A percentile compares a stretch with the other conserved stretches of the same genome.
Evolutionary conservation across 2,797 vertebrate genomes (phyloP).

Genomic region (Galagoides demidoff): DNA sequence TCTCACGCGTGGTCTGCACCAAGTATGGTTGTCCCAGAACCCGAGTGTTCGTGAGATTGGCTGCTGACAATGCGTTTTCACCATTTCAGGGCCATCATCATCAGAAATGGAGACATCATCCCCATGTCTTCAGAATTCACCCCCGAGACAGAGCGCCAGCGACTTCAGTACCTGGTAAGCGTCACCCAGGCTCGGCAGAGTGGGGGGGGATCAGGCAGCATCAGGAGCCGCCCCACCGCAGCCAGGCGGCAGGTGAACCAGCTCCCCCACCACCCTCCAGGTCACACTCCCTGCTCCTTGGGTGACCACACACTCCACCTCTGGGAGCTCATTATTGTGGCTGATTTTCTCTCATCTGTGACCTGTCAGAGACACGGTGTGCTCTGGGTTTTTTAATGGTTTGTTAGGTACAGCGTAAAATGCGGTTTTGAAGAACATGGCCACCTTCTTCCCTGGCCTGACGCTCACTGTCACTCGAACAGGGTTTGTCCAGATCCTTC

Average conservation of each 20-base stretch:
- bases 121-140: slow-evolving; percentile 99
- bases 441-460: not conserved
- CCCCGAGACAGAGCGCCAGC: slow-evolving; percentile 96
- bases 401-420: not conserved
- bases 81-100: slow-evolving; percentile 95
- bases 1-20: not conserved
- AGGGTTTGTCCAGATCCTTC: fast-evolving
- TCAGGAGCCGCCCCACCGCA: not conserved
- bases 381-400: not conserved
- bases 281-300: slow-evolving; percentile 39
- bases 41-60: not conserved
- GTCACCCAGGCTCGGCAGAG: not conserved
- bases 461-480: not conserved
- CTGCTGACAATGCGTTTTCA: slow-evolving; percentile 71
- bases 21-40: not conserved
- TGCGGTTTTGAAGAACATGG: not conserved
- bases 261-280: slow-evolving; percentile 31
- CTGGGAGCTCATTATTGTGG: slow-evolving; percentile 4
- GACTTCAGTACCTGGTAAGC: slow-evolving; percentile 98
- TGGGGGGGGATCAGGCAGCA: fast-evolving
- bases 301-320: slow-evolving; percentile 34
- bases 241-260: not conserved
- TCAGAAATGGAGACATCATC: slow-evolving; percentile 94
- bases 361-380: not conserved
- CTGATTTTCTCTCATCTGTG: slow-evolving; percentile 61